Percentiles rank a stretch among this genome's conserved stretches.
phyloP scores from a whole-genome alignment of 1,140 invertebrate genomes.

The Glossosoma conforme region DNA sequence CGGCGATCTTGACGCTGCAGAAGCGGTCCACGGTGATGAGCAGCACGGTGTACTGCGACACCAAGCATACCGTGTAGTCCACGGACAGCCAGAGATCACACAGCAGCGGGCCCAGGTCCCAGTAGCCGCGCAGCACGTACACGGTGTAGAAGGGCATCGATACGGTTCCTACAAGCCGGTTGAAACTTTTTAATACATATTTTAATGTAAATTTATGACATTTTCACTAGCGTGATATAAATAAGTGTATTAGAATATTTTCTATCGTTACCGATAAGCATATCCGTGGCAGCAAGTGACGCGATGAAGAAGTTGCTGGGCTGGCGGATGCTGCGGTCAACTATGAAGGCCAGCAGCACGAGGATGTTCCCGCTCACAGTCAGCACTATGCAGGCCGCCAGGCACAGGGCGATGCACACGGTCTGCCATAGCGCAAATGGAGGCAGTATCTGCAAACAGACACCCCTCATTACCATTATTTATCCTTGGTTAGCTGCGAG shows the following conservation, averaged over 20 bases:
- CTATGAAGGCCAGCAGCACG: conserved; percentile 92
- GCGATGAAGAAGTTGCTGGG: conserved; percentile 99
- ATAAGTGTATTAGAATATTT: not conserved
- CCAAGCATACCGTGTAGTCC: conserved; percentile 98
- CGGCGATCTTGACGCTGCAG: conserved; percentile 98
- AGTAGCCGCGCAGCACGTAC: conserved; percentile 93
- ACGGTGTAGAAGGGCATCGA: conserved; percentile 96
- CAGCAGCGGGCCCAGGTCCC: conserved; percentile 92
- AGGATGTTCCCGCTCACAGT: conserved; percentile 95
- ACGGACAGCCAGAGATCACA: conserved; percentile 99
- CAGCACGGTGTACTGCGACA: conserved; percentile 98
- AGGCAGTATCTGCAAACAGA: conserved; percentile 58
- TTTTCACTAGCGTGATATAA: not conserved
- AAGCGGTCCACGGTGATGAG: conserved; percentile 98
- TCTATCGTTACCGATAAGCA: conserved; percentile 82
- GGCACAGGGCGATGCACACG: conserved; percentile 83
- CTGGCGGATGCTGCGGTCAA: conserved; percentile 95
- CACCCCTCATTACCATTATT: too few relatives aligned
- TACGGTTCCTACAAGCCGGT: conserved; percentile 78
- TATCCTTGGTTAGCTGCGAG: too few relatives aligned
- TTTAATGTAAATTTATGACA: not conserved
- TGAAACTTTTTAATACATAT: conserved; percentile 4
- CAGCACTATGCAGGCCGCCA: conserved; percentile 83
- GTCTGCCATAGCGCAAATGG: conserved; percentile 90
- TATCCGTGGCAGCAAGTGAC: conserved; percentile 94